Conservation (phyloP, 2,113 vertebrate species). For the Castor canadensis region DNA sequence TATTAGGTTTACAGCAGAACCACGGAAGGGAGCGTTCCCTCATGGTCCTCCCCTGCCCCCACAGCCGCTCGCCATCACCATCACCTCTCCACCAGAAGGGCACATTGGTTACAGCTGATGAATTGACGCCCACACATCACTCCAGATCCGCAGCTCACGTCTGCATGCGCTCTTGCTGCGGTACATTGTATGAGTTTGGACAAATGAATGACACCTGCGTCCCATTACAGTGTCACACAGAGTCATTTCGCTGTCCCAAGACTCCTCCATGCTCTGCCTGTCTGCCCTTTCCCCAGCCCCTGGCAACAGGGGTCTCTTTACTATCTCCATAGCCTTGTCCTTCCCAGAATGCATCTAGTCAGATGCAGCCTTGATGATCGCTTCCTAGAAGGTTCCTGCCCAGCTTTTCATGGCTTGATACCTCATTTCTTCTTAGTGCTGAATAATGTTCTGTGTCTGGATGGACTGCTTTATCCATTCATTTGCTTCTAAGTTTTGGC, state of each 20-base stretch:
- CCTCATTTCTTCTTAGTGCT: background rate
- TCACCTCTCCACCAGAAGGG: background rate
- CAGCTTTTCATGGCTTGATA: background rate
- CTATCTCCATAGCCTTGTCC: background rate
- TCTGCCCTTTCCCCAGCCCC: background rate
- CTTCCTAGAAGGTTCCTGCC: fast-evolving
- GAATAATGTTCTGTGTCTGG: background rate
- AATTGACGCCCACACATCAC: background rate
- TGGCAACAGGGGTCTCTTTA: background rate
- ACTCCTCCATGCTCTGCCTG: background rate
- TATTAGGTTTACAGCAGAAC: background rate
- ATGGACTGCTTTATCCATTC: background rate
- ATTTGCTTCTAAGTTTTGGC: background rate
- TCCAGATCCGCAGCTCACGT: background rate
- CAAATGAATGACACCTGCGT: background rate
- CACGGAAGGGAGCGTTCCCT: background rate
- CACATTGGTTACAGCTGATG: background rate
- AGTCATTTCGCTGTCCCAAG: background rate
- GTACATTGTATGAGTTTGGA: background rate
- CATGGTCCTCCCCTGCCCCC: too few species aligned
- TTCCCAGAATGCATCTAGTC: background rate
- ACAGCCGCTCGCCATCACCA: background rate
- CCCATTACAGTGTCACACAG: background rate
- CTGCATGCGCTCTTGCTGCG: background rate
- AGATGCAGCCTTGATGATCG: too few species aligned